These are phyloP conservation scores for Mastacembelus armatus DNA, from an alignment of 2,797 vertebrate species.

Conservation along the genomic window DNA sequence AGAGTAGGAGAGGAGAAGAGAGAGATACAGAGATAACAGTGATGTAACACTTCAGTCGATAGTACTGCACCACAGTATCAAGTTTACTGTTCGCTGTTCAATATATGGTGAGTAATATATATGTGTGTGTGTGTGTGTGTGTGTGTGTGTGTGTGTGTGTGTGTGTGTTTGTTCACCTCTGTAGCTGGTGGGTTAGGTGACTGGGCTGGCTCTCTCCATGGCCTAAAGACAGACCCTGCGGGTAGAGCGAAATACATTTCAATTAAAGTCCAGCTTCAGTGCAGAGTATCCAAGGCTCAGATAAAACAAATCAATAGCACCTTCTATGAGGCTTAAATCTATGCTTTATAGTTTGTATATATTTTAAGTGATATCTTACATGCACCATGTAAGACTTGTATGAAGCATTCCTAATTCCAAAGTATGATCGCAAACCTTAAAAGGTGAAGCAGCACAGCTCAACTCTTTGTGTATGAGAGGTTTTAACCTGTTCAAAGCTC, in stretches of 20 bases:
- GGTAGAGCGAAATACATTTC: conserved; percentile 69
- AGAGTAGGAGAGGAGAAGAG: conserved; percentile 61
- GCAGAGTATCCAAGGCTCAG: not conserved
- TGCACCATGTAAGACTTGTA: not conserved
- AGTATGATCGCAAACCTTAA: not conserved
- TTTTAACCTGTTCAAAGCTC: too few species aligned
- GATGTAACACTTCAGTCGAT: conserved; percentile 71
- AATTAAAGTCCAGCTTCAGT: not conserved
- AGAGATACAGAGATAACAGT: conserved; percentile 49
- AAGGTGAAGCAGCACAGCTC: not conserved
- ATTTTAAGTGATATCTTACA: not conserved
- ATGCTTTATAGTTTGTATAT: not conserved
- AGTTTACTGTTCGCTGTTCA: conserved; percentile 46
- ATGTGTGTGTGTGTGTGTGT: conserved; percentile 17
- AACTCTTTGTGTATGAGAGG: not conserved
- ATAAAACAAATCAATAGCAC: not conserved
- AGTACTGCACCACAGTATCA: conserved; percentile 52
- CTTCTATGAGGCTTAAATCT: not conserved
- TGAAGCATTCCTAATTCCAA: not conserved
- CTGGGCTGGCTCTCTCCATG: conserved; percentile 97
- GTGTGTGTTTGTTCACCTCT: conserved; percentile 85
- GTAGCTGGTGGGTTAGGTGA: conserved; percentile 98
- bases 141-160: conserved; percentile 22
- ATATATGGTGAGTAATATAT: conserved; percentile 57
- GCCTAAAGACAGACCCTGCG: conserved; percentile 89